phyloP scores from a whole-genome alignment of 1,140 invertebrate genomes.

The Drosophila murphyi region DNA sequence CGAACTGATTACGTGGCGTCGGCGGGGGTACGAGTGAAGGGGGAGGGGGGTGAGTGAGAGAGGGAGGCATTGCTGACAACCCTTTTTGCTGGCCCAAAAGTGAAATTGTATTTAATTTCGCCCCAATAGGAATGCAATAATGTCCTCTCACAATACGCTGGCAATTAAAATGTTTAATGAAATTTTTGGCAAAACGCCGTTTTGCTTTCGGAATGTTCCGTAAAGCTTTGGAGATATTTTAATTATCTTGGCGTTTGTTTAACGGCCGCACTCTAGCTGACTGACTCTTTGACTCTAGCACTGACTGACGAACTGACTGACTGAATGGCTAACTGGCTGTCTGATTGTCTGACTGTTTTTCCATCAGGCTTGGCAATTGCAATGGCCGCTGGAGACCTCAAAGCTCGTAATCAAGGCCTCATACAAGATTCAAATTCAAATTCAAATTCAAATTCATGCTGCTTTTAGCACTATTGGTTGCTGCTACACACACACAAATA shows the following conservation, averaged over 20 bases:
- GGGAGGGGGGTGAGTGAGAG: background rate
- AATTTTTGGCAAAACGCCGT: constrained; percentile 60
- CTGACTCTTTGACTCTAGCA: background rate
- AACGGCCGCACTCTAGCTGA: constrained; percentile 44
- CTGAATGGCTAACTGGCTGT: no score
- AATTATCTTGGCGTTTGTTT: constrained; percentile 77
- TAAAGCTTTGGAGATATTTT: constrained; percentile 68
- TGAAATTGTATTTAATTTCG: constrained; percentile 75
- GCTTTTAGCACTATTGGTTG: constrained; percentile 8
- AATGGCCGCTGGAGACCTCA: constrained; percentile 8
- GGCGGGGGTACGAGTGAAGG: constrained; percentile 1
- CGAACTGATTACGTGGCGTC: constrained; percentile 58
- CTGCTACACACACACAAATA: background rate
- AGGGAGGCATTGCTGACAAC: constrained; percentile 22
- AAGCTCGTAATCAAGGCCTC: constrained; percentile 14
- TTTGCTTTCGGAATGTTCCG: constrained; percentile 51
- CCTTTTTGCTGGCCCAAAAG: constrained; percentile 31
- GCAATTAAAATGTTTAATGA: constrained; percentile 83
- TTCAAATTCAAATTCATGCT: constrained; percentile 18
- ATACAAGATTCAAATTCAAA: constrained; percentile 6
- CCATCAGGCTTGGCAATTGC: constrained; percentile 1
- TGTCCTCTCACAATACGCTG: constrained; percentile 64
- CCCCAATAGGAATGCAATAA: constrained; percentile 74
- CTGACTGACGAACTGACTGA: background rate
- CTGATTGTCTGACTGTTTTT: no score